A percentile compares a stretch with the other conserved stretches of the same genome.
These are phyloP conservation scores for Brachionus calyciflorus DNA, from an alignment of 1,140 invertebrate genomes.

Conservation along the genomic window DNA sequence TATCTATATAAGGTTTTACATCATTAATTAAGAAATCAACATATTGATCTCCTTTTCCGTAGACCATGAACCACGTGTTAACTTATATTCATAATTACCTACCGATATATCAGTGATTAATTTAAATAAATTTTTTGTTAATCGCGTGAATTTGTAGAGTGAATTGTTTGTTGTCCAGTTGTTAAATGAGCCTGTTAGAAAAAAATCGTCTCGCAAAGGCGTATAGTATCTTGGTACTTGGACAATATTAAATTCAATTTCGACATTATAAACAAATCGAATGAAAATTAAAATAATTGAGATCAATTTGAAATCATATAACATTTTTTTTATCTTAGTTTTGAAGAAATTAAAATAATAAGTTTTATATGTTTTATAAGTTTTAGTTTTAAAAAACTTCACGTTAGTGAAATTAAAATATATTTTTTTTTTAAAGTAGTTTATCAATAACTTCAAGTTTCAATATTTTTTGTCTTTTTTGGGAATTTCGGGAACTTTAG, in stretches of 20 bases:
- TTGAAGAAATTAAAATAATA: too few relatives aligned
- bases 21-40: conserved; percentile 34
- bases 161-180: conserved; percentile 4
- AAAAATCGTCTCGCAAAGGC: conserved; percentile 36
- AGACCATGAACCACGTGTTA: conserved; percentile 29
- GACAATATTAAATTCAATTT: conserved; percentile 25
- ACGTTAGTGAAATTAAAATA: too few relatives aligned
- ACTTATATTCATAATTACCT: conserved; percentile 26
- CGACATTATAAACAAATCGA: neutral
- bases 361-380: too few relatives aligned
- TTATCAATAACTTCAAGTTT: too few relatives aligned
- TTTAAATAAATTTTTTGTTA: neutral
- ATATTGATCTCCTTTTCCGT: conserved; percentile 26
- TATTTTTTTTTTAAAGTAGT: too few relatives aligned
- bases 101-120: neutral
- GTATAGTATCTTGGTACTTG: conserved; percentile 38
- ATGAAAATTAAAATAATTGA: too few relatives aligned
- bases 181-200: conserved; percentile 34
- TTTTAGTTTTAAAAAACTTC: too few relatives aligned
- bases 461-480: too few relatives aligned
- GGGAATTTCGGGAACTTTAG: too few relatives aligned
- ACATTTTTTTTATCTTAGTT: too few relatives aligned
- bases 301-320: too few relatives aligned
- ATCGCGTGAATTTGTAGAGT: neutral
- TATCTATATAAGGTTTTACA: conserved; percentile 37